A percentile compares a stretch with the other conserved stretches of the same genome.
These are phyloP conservation scores for Sphyrna mokarran DNA, from an alignment of 2,113 vertebrate genomes.

Conservation along the genomic window DNA sequence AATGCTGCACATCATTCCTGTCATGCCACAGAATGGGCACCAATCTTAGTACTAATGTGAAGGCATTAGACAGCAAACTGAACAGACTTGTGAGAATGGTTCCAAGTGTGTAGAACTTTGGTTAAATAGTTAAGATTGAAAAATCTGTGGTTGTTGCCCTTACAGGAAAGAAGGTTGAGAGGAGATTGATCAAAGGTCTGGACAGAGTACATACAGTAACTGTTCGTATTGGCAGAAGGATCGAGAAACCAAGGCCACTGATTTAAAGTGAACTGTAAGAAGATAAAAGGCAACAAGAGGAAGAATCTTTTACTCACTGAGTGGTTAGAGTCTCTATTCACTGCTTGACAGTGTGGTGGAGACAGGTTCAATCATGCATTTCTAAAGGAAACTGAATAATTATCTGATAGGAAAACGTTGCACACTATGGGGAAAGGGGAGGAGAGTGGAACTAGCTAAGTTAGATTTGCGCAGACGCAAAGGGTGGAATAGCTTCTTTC, in stretches of 20 bases:
- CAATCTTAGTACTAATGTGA: not conserved
- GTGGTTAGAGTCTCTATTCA: not conserved
- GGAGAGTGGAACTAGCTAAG: not conserved
- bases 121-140: not conserved
- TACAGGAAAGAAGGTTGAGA: not conserved
- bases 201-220: not conserved
- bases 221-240: too few relatives aligned
- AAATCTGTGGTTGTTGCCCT: not conserved
- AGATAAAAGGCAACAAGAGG: not conserved
- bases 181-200: not conserved
- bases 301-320: not conserved
- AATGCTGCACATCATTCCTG: too few relatives aligned
- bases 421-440: not conserved
- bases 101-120: not conserved
- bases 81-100: not conserved
- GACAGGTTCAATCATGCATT: not conserved
- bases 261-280: not conserved
- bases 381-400: not conserved
- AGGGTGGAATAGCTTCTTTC: not conserved
- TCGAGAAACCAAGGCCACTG: not conserved
- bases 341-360: not conserved
- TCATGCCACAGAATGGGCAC: not conserved
- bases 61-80: not conserved
- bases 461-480: not conserved
- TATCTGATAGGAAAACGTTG: not conserved